Conservation (phyloP, 2,888 invertebrate species). For the Hymenopus coronatus region DNA sequence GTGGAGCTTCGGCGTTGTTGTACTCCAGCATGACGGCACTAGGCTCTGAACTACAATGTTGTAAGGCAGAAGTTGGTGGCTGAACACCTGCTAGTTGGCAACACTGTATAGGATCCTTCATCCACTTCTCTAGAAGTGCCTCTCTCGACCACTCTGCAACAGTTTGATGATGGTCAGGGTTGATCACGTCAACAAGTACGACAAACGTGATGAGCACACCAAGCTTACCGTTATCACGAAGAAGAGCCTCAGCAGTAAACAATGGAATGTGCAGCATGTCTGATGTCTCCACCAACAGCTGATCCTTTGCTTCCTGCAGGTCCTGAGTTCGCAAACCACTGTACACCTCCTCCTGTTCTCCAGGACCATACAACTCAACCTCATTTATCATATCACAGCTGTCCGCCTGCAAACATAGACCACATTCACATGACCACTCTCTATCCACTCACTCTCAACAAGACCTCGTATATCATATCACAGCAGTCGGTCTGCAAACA, state of each 20-base stretch:
- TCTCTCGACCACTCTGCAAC: conserved; percentile 66
- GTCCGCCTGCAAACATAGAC: conserved; percentile 45
- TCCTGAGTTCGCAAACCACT: conserved; percentile 64
- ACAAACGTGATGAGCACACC: too few species aligned
- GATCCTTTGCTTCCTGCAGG: conserved; percentile 67
- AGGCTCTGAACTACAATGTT: conserved; percentile 37
- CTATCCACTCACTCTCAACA: too few species aligned
- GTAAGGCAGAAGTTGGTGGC: conserved; percentile 54
- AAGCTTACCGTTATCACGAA: conserved; percentile 63
- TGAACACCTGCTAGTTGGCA: conserved; percentile 65
- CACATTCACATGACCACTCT: background rate
- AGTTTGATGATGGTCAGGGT: background rate
- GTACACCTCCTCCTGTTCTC: conserved; percentile 53
- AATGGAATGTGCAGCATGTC: conserved; percentile 65
- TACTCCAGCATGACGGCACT: conserved; percentile 9
- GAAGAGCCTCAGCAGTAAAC: conserved; percentile 66
- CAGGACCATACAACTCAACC: conserved; percentile 46
- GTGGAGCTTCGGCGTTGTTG: background rate
- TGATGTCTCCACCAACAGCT: conserved; percentile 65
- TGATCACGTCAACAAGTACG: too few species aligned
- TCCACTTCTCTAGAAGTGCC: conserved; percentile 63
- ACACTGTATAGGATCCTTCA: conserved; percentile 61
- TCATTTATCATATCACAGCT: conserved; percentile 52
- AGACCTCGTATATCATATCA: too few species aligned
- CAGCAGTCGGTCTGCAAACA: too few species aligned